Evolutionary conservation across 92 coral and sea anemone genomes (phyloP).

Genomic region (Epizoanthus stellaris): DNA sequence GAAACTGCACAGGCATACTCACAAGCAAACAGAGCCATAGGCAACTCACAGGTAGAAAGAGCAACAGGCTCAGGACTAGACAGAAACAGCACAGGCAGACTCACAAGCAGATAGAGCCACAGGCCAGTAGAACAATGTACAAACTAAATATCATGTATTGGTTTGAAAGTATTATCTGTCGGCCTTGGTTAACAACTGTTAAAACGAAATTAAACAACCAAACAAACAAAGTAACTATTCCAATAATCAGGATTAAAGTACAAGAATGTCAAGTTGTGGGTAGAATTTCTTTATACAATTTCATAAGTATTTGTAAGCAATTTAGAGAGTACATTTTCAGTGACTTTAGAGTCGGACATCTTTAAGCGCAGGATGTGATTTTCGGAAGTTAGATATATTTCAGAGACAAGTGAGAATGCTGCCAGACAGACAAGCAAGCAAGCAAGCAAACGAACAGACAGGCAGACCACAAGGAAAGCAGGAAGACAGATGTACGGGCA

Average conservation of each 20-base stretch:
- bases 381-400: too few relatives aligned
- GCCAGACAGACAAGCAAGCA: not conserved
- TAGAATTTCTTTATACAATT: too few relatives aligned
- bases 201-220: too few relatives aligned
- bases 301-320: not conserved
- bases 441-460: not conserved
- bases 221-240: too few relatives aligned
- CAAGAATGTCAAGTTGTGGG: too few relatives aligned
- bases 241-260: too few relatives aligned
- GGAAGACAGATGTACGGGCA: not conserved
- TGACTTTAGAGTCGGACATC: too few relatives aligned
- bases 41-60: not conserved
- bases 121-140: not conserved
- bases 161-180: too few relatives aligned
- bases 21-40: not conserved
- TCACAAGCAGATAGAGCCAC: not conserved
- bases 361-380: too few relatives aligned
- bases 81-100: conserved; percentile 1
- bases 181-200: too few relatives aligned
- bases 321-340: too few relatives aligned
- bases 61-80: not conserved
- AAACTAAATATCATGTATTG: too few relatives aligned
- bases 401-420: not conserved
- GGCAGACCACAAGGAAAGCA: not conserved
- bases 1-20: not conserved